Evolutionary conservation across 1,140 invertebrate genomes (phyloP), one percentile per base, ranked within the genome.

Genomic region (Macrosteles quadrilineatus): DNA sequence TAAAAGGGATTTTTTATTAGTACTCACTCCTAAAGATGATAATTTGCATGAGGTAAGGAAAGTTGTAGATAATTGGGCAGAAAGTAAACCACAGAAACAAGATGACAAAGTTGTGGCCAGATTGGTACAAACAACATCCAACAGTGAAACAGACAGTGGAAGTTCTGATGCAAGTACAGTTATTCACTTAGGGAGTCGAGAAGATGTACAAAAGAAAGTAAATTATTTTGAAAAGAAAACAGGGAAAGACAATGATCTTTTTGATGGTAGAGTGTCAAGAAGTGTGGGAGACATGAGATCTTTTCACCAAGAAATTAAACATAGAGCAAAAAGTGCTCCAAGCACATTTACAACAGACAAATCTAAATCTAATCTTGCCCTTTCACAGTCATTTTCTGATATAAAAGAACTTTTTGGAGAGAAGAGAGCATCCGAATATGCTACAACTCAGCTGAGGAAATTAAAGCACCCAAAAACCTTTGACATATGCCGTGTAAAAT

Each of bases 401-500:
- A 77, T 94, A 43, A 91, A 91, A 75, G 91, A 92, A 59, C 77
- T 92, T 0, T 93, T 91, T 75, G 92, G 92, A 0, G 91, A 94
- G 36, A 72, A 71, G 31, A 50, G 71, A 30, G 57, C 67, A 17
- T 71, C 73, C 6, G 47, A 67, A n/a, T 76, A 73, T 68, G 45
- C 69, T 0, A 72, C 62, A 31, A 32, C 12, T 50, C 69, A 63
- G 23, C 40, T 70, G 21, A 69, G 55, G 29, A 68, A 71, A 32
- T 25, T 59, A 27, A 30, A 21, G 6, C 21, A 59, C 23, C 6
- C 55, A 25, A 25, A 59, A 29, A 27, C 4, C 23, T 9, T 29
- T 27, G 25, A 27, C 11, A 14, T 59, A 9, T 9, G 23, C 9
- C 4, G 25, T 27, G 25, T 11, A 19, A 50, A 50, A 6, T 3